phyloP scores from a whole-genome alignment of 2,113 vertebrate genomes.

The Oreochromis niloticus region DNA sequence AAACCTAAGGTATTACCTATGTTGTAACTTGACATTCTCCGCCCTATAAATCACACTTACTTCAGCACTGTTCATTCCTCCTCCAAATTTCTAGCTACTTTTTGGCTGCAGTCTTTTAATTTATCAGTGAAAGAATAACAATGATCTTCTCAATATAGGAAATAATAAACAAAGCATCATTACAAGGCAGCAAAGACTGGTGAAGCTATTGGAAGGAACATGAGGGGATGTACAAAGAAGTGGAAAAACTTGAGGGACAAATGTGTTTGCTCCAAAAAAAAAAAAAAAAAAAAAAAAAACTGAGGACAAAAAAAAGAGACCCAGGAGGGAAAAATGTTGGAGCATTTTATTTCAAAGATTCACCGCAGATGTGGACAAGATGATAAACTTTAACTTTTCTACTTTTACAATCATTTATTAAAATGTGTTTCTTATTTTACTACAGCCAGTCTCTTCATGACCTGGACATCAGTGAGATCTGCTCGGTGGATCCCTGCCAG shows the following conservation, averaged over 20 bases:
- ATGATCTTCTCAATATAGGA: neutral
- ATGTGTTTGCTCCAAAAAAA: neutral
- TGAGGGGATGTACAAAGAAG: neutral
- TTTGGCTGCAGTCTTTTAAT: neutral
- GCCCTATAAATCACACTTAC: neutral
- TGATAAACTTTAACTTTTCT: neutral
- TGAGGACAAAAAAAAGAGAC: neutral
- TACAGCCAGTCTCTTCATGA: constrained; percentile 78
- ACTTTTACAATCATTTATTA: neutral
- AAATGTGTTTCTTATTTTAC: neutral
- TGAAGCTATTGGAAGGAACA: neutral
- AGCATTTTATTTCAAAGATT: neutral
- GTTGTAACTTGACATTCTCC: fast-evolving
- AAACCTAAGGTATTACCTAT: neutral
- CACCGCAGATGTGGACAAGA: fast-evolving
- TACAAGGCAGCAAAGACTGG: neutral
- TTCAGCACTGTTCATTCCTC: neutral
- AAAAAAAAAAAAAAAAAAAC: neutral
- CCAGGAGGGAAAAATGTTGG: no score
- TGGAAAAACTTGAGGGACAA: neutral
- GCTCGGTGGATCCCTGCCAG: constrained; percentile 87
- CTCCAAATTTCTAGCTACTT: neutral
- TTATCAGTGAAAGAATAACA: neutral
- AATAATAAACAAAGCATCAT: neutral
- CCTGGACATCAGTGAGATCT: constrained; percentile 93